Evolutionary conservation across 2,113 vertebrate genomes (phyloP).

Genomic region (Pteropus alecto): DNA sequence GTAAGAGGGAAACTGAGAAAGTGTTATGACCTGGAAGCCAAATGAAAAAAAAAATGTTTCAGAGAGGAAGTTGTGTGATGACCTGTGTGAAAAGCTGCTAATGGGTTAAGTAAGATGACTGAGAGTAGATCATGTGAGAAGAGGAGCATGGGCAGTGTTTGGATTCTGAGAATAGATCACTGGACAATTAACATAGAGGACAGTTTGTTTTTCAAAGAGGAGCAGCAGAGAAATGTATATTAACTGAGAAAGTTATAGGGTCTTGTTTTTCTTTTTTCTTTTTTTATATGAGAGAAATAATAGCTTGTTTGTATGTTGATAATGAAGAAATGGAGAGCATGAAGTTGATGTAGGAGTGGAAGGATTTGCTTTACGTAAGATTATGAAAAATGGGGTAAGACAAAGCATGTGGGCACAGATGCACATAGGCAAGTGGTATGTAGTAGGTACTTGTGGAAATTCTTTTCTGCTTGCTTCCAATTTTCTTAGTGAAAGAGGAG

Average conservation of each 20-base stretch:
- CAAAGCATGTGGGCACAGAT: neutral
- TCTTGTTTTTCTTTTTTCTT: neutral
- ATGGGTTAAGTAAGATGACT: neutral
- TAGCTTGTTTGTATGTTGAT: neutral
- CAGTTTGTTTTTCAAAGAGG: neutral
- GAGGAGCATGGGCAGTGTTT: neutral
- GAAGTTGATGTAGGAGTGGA: neutral
- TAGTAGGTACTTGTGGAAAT: neutral
- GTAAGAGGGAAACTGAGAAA: neutral
- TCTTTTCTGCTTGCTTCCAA: slow-evolving; percentile 14
- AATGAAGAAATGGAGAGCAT: neutral
- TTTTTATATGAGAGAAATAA: neutral
- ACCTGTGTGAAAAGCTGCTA: neutral
- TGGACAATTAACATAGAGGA: neutral
- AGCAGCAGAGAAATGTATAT: neutral
- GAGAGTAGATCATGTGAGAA: neutral
- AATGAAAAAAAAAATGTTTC: neutral
- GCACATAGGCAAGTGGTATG: neutral
- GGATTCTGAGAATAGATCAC: neutral
- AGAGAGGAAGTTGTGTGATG: neutral
- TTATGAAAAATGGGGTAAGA: neutral
- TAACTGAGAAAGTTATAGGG: neutral
- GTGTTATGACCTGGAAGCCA: neutral
- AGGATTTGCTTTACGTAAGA: neutral
- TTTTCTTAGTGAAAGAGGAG: neutral